Evolutionary conservation across 2,797 vertebrate species (phyloP).

Genomic region (Fistularia tabacaria): DNA sequence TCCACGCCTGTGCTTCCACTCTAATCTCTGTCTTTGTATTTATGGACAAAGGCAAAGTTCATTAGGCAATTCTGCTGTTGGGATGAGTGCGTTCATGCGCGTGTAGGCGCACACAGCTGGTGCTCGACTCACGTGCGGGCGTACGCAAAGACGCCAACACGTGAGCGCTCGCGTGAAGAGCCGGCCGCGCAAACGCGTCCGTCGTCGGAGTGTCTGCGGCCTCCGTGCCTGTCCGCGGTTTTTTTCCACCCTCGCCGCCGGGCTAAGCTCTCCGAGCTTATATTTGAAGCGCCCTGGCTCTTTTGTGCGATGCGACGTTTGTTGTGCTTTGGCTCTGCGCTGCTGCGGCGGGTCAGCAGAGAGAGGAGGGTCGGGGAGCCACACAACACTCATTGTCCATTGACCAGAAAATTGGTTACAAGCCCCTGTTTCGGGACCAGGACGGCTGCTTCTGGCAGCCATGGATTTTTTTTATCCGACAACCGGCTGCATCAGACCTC

Average conservation of each 20-base stretch:
- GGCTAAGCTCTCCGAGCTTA: conserved; percentile 13
- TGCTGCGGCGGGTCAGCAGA: background rate
- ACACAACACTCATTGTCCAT: conserved; percentile 39
- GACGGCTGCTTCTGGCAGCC: conserved; percentile 47
- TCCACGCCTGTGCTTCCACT: too few relatives aligned
- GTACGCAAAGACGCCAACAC: too few relatives aligned
- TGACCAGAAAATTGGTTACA: conserved; percentile 59
- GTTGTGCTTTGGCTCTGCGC: conserved; percentile 3
- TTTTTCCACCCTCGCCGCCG: conserved; percentile 28
- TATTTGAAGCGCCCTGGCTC: conserved; percentile 7
- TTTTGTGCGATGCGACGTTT: conserved; percentile 10
- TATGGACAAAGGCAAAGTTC: background rate
- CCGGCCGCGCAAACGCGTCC: background rate
- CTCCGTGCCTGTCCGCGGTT: conserved; percentile 10
- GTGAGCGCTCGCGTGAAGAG: too few relatives aligned
- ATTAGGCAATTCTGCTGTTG: conserved; percentile 1
- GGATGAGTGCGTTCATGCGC: too few relatives aligned
- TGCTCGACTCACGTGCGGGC: too few relatives aligned
- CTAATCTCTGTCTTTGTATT: too few relatives aligned
- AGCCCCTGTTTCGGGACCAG: conserved; percentile 34
- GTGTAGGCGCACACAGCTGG: too few relatives aligned
- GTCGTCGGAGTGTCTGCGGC: conserved; percentile 16
- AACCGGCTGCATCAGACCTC: background rate
- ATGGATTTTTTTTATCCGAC: conserved; percentile 23
- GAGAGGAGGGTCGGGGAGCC: conserved; percentile 8